A percentile compares a stretch with the other conserved stretches of the same genome.
phyloP scores from a whole-genome alignment of 1,140 invertebrate species.

The Mylabris phalerata region DNA sequence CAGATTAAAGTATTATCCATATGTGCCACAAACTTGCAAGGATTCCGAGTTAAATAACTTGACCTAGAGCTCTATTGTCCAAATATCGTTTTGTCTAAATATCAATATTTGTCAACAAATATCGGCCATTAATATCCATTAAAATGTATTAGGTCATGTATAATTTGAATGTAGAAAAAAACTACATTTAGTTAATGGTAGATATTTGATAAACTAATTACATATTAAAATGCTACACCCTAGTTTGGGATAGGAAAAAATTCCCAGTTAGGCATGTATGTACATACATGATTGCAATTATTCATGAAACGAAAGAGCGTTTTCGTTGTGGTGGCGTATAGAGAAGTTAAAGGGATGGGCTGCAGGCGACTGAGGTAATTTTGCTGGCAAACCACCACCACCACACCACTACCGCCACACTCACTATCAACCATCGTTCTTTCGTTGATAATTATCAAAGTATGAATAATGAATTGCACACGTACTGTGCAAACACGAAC shows the following conservation, averaged over 20 bases:
- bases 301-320: too few species aligned
- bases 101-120: constrained; percentile 10
- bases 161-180: too few species aligned
- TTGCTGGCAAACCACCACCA: constrained; percentile 1
- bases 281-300: too few species aligned
- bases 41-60: constrained; percentile 26
- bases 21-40: constrained; percentile 19
- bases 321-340: too few species aligned
- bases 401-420: too few species aligned
- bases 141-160: neutral
- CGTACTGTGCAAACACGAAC: constrained; percentile 18
- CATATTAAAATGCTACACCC: too few species aligned
- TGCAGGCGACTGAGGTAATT: constrained; percentile 2
- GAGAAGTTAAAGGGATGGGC: too few species aligned
- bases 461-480: constrained; percentile 30
- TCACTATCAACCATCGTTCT: constrained; percentile 12
- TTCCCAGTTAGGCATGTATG: too few species aligned
- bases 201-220: too few species aligned
- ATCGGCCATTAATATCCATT: constrained; percentile 11
- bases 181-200: too few species aligned
- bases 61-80: constrained; percentile 9
- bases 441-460: constrained; percentile 28
- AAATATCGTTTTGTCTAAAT: constrained; percentile 14
- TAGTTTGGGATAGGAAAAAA: too few species aligned
- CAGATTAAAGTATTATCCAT: constrained; percentile 25